Percentiles rank a stretch among this genome's conserved stretches.
Conservation (phyloP, 2,113 vertebrate genomes). For the Rhodinocichla rosea region DNA sequence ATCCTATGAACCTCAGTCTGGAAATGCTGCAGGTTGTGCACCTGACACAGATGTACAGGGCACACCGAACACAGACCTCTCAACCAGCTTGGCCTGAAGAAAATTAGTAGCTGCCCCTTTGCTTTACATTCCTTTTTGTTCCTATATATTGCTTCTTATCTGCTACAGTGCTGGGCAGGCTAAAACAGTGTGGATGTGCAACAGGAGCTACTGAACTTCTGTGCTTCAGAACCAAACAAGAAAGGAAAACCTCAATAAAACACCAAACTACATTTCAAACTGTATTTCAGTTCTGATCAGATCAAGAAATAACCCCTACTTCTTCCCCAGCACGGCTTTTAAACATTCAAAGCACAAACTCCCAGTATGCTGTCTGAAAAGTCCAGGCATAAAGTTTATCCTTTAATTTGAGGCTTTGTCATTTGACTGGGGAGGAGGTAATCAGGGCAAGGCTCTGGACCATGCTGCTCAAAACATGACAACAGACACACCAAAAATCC, state of each 20-base stretch:
- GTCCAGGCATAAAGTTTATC: background rate
- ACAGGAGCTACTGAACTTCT: background rate
- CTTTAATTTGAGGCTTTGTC: slow-evolving; percentile 43
- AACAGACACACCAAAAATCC: slow-evolving; percentile 16
- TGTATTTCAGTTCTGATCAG: background rate
- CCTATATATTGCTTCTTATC: background rate
- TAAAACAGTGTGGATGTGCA: background rate
- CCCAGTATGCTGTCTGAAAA: background rate
- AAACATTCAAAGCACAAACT: background rate
- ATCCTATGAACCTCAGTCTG: background rate
- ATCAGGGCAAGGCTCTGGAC: slow-evolving; percentile 11
- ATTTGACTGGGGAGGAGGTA: background rate
- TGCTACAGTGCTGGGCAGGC: background rate
- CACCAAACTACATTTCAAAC: background rate
- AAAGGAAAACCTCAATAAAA: background rate
- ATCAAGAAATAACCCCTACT: background rate
- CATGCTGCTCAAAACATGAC: slow-evolving; percentile 13
- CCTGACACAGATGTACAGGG: accelerated
- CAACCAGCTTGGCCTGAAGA: background rate
- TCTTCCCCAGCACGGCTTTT: background rate
- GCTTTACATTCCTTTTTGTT: background rate
- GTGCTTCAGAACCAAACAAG: background rate
- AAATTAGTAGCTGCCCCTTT: background rate
- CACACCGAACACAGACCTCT: background rate
- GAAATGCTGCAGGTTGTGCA: accelerated